phyloP scores from a whole-genome alignment of 2,113 vertebrate species.

The Triplophysa dalaica region DNA sequence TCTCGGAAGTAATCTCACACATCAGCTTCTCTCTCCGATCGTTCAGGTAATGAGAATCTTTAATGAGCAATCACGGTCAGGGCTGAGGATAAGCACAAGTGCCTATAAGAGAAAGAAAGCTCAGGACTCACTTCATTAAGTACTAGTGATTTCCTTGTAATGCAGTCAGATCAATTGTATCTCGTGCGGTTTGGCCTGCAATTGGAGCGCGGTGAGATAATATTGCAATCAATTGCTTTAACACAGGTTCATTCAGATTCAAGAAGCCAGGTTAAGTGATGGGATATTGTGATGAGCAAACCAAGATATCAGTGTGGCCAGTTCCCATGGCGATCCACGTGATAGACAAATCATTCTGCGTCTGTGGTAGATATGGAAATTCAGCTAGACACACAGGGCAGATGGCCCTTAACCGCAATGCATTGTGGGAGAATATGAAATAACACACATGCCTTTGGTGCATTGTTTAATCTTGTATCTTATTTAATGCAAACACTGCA shows the following conservation, averaged over 20 bases:
- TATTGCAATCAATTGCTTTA: constrained; percentile 27
- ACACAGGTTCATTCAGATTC: constrained; percentile 46
- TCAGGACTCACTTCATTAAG: constrained; percentile 36
- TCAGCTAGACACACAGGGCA: constrained; percentile 5
- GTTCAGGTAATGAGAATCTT: constrained; percentile 29
- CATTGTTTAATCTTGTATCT: neutral
- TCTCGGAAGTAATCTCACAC: neutral
- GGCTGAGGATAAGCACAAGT: constrained; percentile 31
- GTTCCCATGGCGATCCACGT: constrained; percentile 60
- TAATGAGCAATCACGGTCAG: constrained; percentile 10
- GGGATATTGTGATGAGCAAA: constrained; percentile 43
- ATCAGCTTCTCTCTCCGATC: neutral
- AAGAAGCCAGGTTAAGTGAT: constrained; percentile 56
- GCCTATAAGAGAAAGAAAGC: constrained; percentile 8
- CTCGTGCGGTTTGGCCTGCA: neutral
- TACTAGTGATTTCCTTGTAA: constrained; percentile 25
- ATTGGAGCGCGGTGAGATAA: constrained; percentile 10
- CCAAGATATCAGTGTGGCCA: constrained; percentile 51
- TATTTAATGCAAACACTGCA: neutral
- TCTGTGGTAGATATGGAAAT: constrained; percentile 31
- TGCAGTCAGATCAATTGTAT: constrained; percentile 45
- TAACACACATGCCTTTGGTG: neutral
- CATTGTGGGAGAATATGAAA: neutral
- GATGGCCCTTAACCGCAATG: neutral
- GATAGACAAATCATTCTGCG: constrained; percentile 26